These are phyloP conservation scores for Cistogaster globosa DNA, from an alignment of 2,888 invertebrate genomes.

Conservation along the genomic window DNA sequence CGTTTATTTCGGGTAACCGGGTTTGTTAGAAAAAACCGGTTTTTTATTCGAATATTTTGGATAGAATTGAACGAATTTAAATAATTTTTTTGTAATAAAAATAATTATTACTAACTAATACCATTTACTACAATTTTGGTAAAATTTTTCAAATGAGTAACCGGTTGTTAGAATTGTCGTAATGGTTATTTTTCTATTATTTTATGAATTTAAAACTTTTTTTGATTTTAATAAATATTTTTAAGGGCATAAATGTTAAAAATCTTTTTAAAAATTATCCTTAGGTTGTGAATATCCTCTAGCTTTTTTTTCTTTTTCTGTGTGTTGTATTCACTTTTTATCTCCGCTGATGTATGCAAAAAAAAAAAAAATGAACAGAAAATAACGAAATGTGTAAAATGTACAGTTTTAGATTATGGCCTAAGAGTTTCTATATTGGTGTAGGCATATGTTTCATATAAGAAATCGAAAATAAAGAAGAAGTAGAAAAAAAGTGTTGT, in stretches of 20 bases:
- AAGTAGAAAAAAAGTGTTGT: conserved; percentile 20
- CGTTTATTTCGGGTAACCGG: no score
- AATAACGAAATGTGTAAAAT: conserved; percentile 30
- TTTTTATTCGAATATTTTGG: not conserved
- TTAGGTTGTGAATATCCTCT: not conserved
- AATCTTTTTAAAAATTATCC: no score
- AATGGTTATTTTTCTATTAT: not conserved
- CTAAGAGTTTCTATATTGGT: conserved; percentile 66
- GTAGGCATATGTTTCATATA: conserved; percentile 59
- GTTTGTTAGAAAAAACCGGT: no score
- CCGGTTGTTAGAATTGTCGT: not conserved
- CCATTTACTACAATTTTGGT: no score
- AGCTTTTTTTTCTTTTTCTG: not conserved
- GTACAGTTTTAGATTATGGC: conserved; percentile 67
- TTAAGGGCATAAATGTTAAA: no score
- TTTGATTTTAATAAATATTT: no score
- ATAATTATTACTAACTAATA: no score
- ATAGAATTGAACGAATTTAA: not conserved
- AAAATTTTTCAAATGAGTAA: no score
- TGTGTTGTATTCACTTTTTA: conserved; percentile 16
- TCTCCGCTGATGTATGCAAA: conserved; percentile 37
- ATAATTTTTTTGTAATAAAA: no score
- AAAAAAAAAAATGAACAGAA: not conserved
- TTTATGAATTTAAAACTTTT: not conserved
- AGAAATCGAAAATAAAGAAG: conserved; percentile 52